Evolutionary conservation across 2,888 invertebrate genomes (phyloP).

Genomic region (Cynaeus angustus): DNA sequence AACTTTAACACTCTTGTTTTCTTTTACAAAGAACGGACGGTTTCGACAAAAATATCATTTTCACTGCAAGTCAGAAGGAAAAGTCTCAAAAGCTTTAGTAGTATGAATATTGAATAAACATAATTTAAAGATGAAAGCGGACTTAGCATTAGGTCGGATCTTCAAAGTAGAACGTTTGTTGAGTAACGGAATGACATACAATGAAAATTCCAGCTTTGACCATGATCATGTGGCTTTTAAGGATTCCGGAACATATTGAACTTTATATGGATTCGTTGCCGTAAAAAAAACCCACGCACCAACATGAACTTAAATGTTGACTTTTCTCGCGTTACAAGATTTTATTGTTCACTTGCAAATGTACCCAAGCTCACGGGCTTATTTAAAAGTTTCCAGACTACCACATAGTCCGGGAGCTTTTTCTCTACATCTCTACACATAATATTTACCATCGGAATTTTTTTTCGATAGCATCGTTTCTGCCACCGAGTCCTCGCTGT

Average conservation of each 20-base stretch:
- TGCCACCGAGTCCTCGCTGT: conserved; percentile 88
- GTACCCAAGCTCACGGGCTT: conserved; percentile 11
- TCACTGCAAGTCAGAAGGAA: not conserved
- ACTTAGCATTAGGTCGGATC: conserved; percentile 4
- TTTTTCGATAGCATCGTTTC: conserved; percentile 87
- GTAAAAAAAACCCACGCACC: conserved; percentile 5
- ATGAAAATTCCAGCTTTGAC: conserved; percentile 25
- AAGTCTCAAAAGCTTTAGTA: conserved; percentile 3
- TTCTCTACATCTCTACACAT: conserved; percentile 8
- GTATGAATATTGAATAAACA: conserved; percentile 2
- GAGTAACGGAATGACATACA: conserved; percentile 16
- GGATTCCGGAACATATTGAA: conserved; percentile 1
- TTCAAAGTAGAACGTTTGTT: conserved; percentile 1
- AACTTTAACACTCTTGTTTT: too few species aligned
- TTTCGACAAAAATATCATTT: not conserved
- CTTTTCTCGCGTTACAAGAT: conserved; percentile 7
- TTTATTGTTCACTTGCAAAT: conserved; percentile 13
- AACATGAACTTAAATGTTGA: conserved; percentile 18
- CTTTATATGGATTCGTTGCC: conserved; percentile 14
- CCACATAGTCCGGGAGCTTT: conserved; percentile 11
- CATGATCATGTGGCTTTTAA: conserved; percentile 18
- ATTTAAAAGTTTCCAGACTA: conserved; percentile 13
- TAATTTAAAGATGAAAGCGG: conserved; percentile 11
- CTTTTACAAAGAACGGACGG: not conserved
- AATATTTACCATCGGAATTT: conserved; percentile 86